Percentiles rank a stretch among this genome's conserved stretches.
These are phyloP conservation scores for human DNA, from an alignment of 2,113 vertebrate genomes.

Conservation along the genomic window DNA sequence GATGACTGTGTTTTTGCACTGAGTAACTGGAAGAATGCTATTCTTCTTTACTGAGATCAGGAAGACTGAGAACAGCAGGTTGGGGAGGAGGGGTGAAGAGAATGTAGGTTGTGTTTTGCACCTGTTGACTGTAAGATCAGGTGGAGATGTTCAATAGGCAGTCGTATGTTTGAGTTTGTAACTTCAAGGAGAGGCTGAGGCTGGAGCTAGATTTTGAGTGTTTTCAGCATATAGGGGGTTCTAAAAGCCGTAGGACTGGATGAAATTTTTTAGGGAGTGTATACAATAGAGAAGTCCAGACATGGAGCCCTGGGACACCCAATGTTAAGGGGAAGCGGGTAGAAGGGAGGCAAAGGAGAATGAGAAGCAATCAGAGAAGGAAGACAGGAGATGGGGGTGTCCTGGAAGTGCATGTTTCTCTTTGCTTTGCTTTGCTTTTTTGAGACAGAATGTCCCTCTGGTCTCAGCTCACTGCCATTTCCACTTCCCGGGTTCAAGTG, in stretches of 20 bases:
- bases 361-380: not conserved
- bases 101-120: not conserved
- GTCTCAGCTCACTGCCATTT: no score
- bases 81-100: not conserved
- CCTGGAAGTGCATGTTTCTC: not conserved
- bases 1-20: not conserved
- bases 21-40: not conserved
- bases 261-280: rapidly evolving
- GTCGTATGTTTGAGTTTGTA: not conserved
- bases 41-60: not conserved
- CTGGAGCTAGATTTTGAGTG: not conserved
- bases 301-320: not conserved
- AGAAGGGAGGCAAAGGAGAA: not conserved
- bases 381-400: not conserved
- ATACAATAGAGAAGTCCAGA: not conserved
- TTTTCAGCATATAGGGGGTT: not conserved
- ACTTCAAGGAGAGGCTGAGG: not conserved
- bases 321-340: no score
- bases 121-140: not conserved
- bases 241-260: no score
- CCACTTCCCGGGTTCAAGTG: no score
- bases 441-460: no score
- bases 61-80: not conserved
- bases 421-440: no score
- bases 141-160: not conserved